These are phyloP conservation scores for Lepetodrilus schrolli DNA, from an alignment of 2,888 invertebrate genomes.

Conservation along the genomic window DNA sequence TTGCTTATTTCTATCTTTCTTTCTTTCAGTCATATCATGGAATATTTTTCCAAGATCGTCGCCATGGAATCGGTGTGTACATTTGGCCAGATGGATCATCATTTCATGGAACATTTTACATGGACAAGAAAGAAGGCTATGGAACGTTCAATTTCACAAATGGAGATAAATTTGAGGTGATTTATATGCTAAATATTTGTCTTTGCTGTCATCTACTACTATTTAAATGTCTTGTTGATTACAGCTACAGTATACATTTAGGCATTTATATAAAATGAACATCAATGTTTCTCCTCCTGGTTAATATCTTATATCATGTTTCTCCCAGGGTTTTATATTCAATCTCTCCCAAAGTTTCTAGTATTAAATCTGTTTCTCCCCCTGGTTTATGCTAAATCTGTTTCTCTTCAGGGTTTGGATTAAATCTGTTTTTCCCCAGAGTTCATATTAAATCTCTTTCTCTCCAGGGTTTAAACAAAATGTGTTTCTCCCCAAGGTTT, in stretches of 20 bases:
- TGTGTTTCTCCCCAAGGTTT: too few species aligned
- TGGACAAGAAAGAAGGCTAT: slow-evolving; percentile 74
- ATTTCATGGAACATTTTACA: slow-evolving; percentile 72
- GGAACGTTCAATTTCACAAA: slow-evolving; percentile 68
- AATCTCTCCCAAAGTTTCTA: too few species aligned
- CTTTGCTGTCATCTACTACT: not conserved
- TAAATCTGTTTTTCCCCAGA: too few species aligned
- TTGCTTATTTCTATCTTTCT: too few species aligned
- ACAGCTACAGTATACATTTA: not conserved
- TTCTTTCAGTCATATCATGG: slow-evolving; percentile 70
- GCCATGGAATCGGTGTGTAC: slow-evolving; percentile 73
- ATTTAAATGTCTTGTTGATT: not conserved
- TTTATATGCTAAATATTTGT: not conserved
- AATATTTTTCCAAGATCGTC: slow-evolving; percentile 70
- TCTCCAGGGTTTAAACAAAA: too few species aligned
- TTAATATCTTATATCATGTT: too few species aligned
- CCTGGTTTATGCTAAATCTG: too few species aligned
- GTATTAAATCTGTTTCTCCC: too few species aligned
- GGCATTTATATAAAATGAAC: not conserved
- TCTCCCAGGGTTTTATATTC: too few species aligned
- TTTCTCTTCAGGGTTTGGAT: too few species aligned
- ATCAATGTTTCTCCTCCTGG: not conserved
- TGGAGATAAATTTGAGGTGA: slow-evolving; percentile 73
- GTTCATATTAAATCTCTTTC: too few species aligned
- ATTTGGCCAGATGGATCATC: slow-evolving; percentile 71